phyloP scores from a whole-genome alignment of 2,113 vertebrate genomes.

The Echinops telfairi region DNA sequence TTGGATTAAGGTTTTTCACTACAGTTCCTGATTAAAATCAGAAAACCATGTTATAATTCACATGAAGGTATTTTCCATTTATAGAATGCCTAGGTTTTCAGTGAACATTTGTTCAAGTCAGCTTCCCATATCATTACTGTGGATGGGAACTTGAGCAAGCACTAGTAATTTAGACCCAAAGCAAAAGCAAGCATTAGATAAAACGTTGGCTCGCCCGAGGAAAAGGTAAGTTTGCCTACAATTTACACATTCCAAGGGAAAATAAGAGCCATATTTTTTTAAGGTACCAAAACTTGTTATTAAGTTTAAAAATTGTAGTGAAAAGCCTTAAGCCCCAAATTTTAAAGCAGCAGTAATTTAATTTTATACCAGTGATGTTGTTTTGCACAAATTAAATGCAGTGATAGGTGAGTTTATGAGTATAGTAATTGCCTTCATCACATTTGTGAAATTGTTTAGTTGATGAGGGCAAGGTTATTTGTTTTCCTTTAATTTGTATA shows the following conservation, averaged over 20 bases:
- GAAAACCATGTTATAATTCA: conserved; percentile 70
- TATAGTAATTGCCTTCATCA: conserved; percentile 77
- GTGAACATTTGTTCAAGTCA: conserved; percentile 76
- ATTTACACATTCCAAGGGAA: conserved; percentile 83
- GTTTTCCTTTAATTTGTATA: conserved; percentile 77
- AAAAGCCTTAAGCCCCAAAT: conserved; percentile 88
- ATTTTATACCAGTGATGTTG: conserved; percentile 83
- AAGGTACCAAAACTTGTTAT: conserved; percentile 70
- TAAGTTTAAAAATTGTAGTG: conserved; percentile 85
- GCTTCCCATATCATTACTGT: conserved; percentile 71
- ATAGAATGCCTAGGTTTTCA: conserved; percentile 76
- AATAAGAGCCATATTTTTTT: conserved; percentile 82
- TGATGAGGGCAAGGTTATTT: conserved; percentile 79
- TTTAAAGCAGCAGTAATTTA: conserved; percentile 84
- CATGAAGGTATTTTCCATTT: conserved; percentile 77
- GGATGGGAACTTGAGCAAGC: conserved; percentile 80
- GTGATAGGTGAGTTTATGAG: conserved; percentile 78
- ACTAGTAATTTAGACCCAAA: conserved; percentile 77
- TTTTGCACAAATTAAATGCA: conserved; percentile 84
- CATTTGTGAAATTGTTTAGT: conserved; percentile 78
- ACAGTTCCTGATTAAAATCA: conserved; percentile 84
- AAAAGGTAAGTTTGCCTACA: not conserved
- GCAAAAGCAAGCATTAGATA: conserved; percentile 79
- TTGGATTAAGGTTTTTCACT: conserved; percentile 89
- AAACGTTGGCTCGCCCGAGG: conserved; percentile 70